Base-by-base conservation (phyloP, 2,888 invertebrate species). In the Eumacrocentrus americanus region DNA sequence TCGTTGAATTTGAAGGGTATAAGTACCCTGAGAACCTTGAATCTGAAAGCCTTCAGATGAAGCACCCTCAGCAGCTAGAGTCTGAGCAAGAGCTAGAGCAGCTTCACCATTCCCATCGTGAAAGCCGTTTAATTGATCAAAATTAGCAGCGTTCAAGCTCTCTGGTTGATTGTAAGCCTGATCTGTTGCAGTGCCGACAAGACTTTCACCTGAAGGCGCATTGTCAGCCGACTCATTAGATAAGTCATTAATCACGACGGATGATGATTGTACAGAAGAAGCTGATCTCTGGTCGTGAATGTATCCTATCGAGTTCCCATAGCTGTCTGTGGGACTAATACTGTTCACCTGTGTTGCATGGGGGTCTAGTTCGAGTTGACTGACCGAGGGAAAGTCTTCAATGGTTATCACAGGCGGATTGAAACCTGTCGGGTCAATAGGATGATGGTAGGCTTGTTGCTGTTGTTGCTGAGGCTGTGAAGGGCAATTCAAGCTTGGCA, bases 1-100 rank as follows among this genome's bases (percentile, higher is more conserved):
- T 0, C 90, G 83, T 72, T 91, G 91, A 50, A 92, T 91, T 76
- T 93, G 91, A 11, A 93, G 80, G 1, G 89, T 88, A 73, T 91
- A 93, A 2, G 86, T 85, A 1, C 88, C 88, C 12, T 84, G 82
- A 22, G 86, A 83, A 0, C 86, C 87, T 37, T 81, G 79, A 48
- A 81, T 74, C 62, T 81, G 78, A 58, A 80, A 79, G 2, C 73
- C 77, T 46, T 79, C 75, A 12, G 48, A 20, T 11, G 35, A 22
- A 2, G 69, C 59, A 1, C 72, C 73, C 6, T 72, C 70, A 0
- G 71, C 63, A 2, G 72, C 62, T 12, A 78, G 61, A 3, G 72
- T 71, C 47, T 74, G 73, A 2, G 76, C 75, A 2, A 79, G 35
- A 1, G 76, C 73, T n/a, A 77, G 58, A 16, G 74, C 75, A 16